Evolutionary conservation across 92 coral and sea anemone genomes (phyloP), one percentile per base, ranked within the genome.

Genomic region (Umimayanthus chanpuru): DNA sequence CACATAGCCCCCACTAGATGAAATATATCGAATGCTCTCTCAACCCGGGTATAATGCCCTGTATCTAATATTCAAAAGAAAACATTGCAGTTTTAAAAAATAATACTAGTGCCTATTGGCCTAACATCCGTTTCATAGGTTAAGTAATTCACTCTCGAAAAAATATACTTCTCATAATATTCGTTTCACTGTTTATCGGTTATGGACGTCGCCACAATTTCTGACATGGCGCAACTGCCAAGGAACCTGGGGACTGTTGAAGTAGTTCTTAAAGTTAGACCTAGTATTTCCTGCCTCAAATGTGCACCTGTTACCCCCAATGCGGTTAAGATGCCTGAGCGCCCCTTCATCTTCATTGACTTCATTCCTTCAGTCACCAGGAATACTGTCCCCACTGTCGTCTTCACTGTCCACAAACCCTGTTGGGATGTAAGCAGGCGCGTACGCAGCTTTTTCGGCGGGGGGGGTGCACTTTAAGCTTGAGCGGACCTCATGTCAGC

Each of bases 351-450:
- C 90, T 32, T 74, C 39, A 11, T 40, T 76, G 47, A 85, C 74
- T 65, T 77, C 88, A 39, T 77, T 79, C 70, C 94, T 88, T 90
- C 91, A 88, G 73, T 89, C 92, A 61, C 94, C 92, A 49, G 81
- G 86, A 80, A 79, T 39, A 58, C 81, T 89, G 65, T 29, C 67
- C 11, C 88, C 92, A 75, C 71, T 65, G 30, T 47, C 44, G 75
- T 80, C 85, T 85, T 92, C 92, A 81, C 92, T 70, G 77, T 89
- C 90, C 29, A 89, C 82, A 40, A 91, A 91, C 55, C 91, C 93
- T 3, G 86, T 50, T 66, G 93, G 93, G 6, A 43, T 73, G 50
- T 88, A 91, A 18, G 36, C 10, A n/a, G n/a, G n/a, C n/a, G n/a
- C n/a, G n/a, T n/a, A 86, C 49, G 86, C 71, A 30, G 81, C 64